These are phyloP conservation scores for Paramormyrops kingsleyae DNA, from an alignment of 2,113 vertebrate genomes.

Conservation along the genomic window DNA sequence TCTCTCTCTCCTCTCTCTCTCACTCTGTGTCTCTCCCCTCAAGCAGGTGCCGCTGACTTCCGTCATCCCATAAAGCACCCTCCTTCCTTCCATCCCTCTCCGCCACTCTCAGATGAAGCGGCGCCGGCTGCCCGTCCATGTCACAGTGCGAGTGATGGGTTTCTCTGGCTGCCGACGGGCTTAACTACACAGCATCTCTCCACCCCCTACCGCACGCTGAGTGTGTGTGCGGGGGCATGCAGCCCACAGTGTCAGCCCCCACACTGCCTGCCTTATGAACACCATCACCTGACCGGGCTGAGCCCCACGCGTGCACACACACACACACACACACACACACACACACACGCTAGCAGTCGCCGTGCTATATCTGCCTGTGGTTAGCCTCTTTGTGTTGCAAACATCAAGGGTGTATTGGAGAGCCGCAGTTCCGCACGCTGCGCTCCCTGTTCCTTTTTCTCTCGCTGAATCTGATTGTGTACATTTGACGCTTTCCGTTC, in stretches of 20 bases:
- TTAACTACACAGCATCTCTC: conserved; percentile 50
- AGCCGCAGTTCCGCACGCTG: neutral
- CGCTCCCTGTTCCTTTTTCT: neutral
- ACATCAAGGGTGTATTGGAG: neutral
- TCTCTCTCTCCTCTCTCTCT: conserved; percentile 17
- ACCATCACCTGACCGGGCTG: conserved; percentile 34
- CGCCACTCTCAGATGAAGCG: conserved; percentile 13
- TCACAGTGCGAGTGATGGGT: conserved; percentile 47
- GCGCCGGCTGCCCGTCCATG: conserved; percentile 14
- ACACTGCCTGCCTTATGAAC: conserved; percentile 24
- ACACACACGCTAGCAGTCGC: neutral
- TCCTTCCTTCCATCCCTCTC: conserved; percentile 31
- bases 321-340: neutral
- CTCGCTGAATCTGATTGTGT: neutral
- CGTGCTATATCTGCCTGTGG: neutral
- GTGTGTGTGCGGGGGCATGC: conserved; percentile 33
- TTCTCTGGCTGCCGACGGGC: conserved; percentile 43
- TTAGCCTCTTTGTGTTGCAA: neutral
- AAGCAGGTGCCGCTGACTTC: conserved; percentile 19
- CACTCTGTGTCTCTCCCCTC: neutral
- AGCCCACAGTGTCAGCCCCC: conserved; percentile 42
- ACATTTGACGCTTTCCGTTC: neutral
- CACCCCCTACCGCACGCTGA: conserved; percentile 30
- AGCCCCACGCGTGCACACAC: neutral
- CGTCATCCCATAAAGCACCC: conserved; percentile 28